Base-by-base conservation (phyloP, 2,113 vertebrate species). In the Alligator mississippiensis region DNA sequence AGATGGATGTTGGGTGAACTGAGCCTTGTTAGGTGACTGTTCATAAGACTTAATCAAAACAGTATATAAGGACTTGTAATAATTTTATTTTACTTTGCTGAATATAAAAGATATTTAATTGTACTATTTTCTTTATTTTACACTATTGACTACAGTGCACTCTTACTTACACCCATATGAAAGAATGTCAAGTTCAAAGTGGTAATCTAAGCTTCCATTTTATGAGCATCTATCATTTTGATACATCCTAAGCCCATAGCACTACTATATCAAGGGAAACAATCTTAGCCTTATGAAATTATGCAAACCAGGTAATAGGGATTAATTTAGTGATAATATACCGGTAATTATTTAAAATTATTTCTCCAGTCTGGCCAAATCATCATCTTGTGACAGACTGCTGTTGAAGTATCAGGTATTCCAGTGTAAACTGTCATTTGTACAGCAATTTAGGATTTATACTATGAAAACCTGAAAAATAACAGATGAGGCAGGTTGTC, bases 361-460 rank as follows among this genome's bases (percentile, higher is more conserved):
- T 64, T 92, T 86, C 92, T 80, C 66, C 62, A 27, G 70, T 79
- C 94, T 28, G 60, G 82, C 72, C 80, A 75, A 74, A 90, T 38
- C 84, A 90, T 79, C 38, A 62, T 18, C 79, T 70, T 25, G 34
- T 89, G 95, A 75, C 94, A 96, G 89, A 93, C 88, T 89, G 84
- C n/a, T 82, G n/a, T 83, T 74, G 87, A 94, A 90, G 38, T 60
- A 89, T 74, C 28, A 87, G 93, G 55, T 59, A 34, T 64, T 90
- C 70, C 80, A 95, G 84, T 54, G 80, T 64, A 79, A 74, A 22
- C 61, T 90, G 58, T 82, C 38, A 15, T 90, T 90, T 93, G 83
- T 57, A 90, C 27, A 62, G 87, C 62, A 70, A 54, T 8, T 10
- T 38, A 62, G 47, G 77, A 80, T 47, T 76, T 22, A 38, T 15